A percentile compares a stretch with the other conserved stretches of the same genome.
phyloP scores from a whole-genome alignment of 2,113 vertebrate species.

The Ageneiosus marmoratus region DNA sequence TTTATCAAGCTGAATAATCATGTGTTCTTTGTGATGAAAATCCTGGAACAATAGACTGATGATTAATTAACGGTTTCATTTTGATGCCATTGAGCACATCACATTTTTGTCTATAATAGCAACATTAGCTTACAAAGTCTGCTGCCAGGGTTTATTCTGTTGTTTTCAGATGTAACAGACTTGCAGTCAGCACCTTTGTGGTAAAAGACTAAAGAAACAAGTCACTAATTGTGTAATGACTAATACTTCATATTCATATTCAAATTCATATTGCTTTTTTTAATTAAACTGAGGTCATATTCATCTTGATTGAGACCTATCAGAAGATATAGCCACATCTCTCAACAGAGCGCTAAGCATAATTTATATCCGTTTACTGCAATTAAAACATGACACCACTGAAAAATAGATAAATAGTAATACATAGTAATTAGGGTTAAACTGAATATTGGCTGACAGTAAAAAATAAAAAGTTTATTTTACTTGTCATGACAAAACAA shows the following conservation, averaged over 20 bases:
- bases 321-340: not conserved
- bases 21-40: not conserved
- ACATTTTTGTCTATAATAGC: not conserved
- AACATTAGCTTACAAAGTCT: not conserved
- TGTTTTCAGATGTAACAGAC: not conserved
- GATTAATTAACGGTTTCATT: not conserved
- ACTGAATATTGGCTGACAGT: not conserved
- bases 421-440: not conserved
- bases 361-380: constrained; percentile 10
- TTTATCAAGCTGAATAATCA: not conserved
- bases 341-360: not conserved
- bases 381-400: constrained; percentile 3
- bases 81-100: not conserved
- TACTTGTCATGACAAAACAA: not conserved
- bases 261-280: not conserved
- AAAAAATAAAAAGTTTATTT: not conserved
- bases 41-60: not conserved
- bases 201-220: not conserved
- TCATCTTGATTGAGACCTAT: not conserved
- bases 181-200: not conserved
- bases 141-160: not conserved
- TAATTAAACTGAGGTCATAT: constrained; percentile 5
- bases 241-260: constrained; percentile 9
- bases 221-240: not conserved
- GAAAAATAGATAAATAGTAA: not conserved